Evolutionary conservation across 2,113 vertebrate genomes (phyloP).

Genomic region (Heterotilapia buettikoferi): DNA sequence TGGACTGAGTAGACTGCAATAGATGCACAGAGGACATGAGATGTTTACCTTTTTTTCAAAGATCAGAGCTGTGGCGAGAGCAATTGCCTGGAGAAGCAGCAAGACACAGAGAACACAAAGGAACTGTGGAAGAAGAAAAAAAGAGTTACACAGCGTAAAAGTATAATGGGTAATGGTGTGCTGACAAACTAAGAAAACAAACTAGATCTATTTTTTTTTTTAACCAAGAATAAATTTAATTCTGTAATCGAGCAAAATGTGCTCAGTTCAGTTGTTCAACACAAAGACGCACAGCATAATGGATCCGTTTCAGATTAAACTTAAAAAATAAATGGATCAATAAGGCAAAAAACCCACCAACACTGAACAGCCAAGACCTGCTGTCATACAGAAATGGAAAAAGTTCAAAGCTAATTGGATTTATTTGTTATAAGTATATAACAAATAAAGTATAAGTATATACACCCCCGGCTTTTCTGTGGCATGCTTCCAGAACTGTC

Average conservation of each 20-base stretch:
- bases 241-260: background rate
- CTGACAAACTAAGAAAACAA: background rate
- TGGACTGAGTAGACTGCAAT: background rate
- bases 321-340: background rate
- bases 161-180: background rate
- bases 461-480: background rate
- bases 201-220: background rate
- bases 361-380: background rate
- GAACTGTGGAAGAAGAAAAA: slow-evolving; percentile 68
- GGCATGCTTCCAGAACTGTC: background rate
- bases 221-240: background rate
- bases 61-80: slow-evolving; percentile 75
- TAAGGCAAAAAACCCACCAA: background rate
- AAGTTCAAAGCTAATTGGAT: background rate
- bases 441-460: background rate
- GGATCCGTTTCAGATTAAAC: background rate
- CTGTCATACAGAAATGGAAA: background rate
- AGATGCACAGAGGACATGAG: background rate
- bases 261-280: background rate
- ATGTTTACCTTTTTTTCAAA: slow-evolving; percentile 80
- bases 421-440: background rate
- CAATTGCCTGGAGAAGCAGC: slow-evolving; percentile 76
- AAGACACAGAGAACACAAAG: slow-evolving; percentile 82
- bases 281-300: background rate
- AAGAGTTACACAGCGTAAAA: background rate